phyloP scores from a whole-genome alignment of 2,113 vertebrate genomes.

The Eleginops maclovinus region DNA sequence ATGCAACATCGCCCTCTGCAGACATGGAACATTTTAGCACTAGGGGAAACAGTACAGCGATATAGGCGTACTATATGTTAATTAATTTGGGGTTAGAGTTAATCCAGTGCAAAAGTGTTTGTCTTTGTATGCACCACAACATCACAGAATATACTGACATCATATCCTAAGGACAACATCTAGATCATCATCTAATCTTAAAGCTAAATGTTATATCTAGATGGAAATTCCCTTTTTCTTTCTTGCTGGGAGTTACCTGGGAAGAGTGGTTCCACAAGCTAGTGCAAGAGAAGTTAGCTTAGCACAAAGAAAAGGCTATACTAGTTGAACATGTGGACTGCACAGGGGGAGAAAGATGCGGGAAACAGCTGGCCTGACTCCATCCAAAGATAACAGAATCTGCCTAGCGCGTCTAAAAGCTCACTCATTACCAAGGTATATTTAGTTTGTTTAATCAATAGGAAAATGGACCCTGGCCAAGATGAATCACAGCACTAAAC shows the following conservation, averaged over 20 bases:
- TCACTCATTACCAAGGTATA: neutral
- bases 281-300: neutral
- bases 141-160: neutral
- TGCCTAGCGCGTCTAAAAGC: neutral
- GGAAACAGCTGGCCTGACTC: neutral
- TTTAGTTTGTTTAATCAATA: neutral
- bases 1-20: slow-evolving; percentile 70
- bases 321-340: neutral
- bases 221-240: neutral
- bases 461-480: neutral
- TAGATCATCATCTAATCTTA: neutral
- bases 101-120: neutral
- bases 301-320: neutral
- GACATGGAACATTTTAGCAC: slow-evolving; percentile 15
- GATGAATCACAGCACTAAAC: neutral
- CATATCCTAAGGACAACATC: neutral
- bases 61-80: neutral
- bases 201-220: neutral
- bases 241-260: neutral
- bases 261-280: neutral
- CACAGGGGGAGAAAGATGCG: neutral
- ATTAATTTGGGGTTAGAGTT: neutral
- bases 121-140: neutral
- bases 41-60: neutral
- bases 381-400: neutral